Conservation (phyloP, 2,113 vertebrate genomes). For the Cyphomyrus discorhynchus region DNA sequence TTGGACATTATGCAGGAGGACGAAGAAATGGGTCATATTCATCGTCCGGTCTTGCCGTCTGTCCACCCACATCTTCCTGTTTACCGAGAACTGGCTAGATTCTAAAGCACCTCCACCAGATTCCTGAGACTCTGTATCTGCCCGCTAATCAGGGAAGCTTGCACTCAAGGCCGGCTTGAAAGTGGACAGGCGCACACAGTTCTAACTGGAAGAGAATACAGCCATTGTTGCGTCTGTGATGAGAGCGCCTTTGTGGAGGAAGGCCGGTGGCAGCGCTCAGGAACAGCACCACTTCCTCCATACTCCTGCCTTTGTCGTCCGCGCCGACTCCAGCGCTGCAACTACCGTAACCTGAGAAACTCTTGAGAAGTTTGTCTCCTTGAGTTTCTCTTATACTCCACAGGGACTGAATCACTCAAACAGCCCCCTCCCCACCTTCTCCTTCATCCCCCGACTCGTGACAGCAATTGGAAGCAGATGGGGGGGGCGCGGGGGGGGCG, state of each 20-base stretch:
- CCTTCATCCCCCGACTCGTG: background rate
- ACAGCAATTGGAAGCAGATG: slow-evolving; percentile 65
- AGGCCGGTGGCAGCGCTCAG: background rate
- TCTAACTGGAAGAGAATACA: background rate
- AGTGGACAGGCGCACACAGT: background rate
- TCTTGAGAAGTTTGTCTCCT: slow-evolving; percentile 48
- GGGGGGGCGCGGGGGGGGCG: no score
- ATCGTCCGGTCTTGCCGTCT: background rate
- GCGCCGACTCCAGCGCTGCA: slow-evolving; percentile 42
- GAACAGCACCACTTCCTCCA: background rate
- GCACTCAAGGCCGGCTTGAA: background rate
- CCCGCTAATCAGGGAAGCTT: background rate
- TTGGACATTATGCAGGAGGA: background rate
- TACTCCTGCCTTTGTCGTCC: slow-evolving; percentile 7
- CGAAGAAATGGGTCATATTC: background rate
- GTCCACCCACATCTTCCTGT: background rate
- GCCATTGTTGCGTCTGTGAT: background rate
- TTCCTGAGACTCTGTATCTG: background rate
- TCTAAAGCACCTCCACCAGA: background rate
- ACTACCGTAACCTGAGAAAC: slow-evolving; percentile 46
- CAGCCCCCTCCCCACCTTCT: slow-evolving; percentile 41
- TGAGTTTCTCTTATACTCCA: background rate
- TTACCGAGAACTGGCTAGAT: background rate
- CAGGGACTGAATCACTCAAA: slow-evolving; percentile 15
- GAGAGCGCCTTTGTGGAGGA: background rate